phyloP scores from a whole-genome alignment of 92 coral and sea anemone genomes.

The Siderastrea siderea region DNA sequence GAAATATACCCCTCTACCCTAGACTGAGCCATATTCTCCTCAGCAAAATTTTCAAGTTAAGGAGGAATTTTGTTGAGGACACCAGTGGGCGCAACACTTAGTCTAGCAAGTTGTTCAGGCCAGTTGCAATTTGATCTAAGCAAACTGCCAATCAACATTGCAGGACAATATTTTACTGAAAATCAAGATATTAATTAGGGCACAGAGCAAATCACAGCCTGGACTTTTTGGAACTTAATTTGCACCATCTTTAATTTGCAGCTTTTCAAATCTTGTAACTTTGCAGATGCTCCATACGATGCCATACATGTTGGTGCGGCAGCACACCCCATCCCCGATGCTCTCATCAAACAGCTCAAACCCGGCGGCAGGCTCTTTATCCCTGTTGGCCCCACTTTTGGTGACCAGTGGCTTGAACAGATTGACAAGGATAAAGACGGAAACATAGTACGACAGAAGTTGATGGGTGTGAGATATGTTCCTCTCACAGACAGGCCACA shows the following conservation, averaged over 20 bases:
- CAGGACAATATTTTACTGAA: too few species aligned
- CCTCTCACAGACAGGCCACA: constrained; percentile 91
- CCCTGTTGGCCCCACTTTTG: constrained; percentile 94
- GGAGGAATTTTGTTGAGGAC: too few species aligned
- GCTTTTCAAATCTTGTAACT: not conserved
- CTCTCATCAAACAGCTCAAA: constrained; percentile 89
- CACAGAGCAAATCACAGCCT: too few species aligned
- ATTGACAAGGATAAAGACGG: constrained; percentile 93
- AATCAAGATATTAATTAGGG: too few species aligned
- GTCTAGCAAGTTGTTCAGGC: too few species aligned
- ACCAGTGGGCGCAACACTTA: too few species aligned
- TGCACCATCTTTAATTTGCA: not conserved
- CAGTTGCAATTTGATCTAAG: too few species aligned
- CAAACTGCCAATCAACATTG: too few species aligned
- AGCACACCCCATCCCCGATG: constrained; percentile 94
- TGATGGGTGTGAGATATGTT: constrained; percentile 98
- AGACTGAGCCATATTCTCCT: too few species aligned
- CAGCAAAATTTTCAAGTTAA: too few species aligned
- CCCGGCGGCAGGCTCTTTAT: constrained; percentile 95
- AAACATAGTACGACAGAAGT: constrained; percentile 74
- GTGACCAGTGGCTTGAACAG: constrained; percentile 97
- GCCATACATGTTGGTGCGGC: constrained; percentile 99
- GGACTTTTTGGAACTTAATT: not conserved
- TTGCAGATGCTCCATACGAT: constrained; percentile 92
- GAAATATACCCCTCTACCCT: too few species aligned